These are phyloP conservation scores for Adelges cooleyi DNA, from an alignment of 1,140 invertebrate species.

Conservation along the genomic window DNA sequence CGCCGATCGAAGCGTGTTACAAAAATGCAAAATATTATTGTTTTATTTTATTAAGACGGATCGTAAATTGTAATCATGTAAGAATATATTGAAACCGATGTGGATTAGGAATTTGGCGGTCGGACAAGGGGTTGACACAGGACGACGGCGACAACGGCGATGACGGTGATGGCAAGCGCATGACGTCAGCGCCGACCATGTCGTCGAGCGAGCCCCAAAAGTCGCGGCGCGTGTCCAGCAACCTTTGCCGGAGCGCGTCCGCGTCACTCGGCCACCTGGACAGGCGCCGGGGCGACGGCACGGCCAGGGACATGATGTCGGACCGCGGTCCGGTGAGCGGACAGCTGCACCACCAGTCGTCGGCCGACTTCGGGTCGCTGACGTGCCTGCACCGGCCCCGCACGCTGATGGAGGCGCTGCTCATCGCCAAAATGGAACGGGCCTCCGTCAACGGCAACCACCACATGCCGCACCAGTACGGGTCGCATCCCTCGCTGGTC, in stretches of 20 bases:
- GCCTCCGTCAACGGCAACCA: slow-evolving; percentile 33
- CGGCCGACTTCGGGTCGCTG: slow-evolving; percentile 28
- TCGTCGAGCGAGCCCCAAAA: slow-evolving; percentile 2
- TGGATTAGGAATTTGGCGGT: no score
- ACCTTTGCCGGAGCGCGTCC: slow-evolving; percentile 20
- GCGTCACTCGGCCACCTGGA: slow-evolving; percentile 11
- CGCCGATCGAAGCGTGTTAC: no score
- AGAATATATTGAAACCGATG: no score
- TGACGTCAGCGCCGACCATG: background rate
- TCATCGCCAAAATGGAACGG: slow-evolving; percentile 62
- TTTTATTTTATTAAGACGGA: no score
- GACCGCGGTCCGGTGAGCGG: background rate
- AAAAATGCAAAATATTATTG: no score
- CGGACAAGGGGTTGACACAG: no score
- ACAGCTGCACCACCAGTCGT: background rate
- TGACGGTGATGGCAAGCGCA: background rate
- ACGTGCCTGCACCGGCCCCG: slow-evolving; percentile 45
- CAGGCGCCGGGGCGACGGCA: slow-evolving; percentile 32
- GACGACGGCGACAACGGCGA: background rate
- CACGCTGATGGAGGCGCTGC: slow-evolving; percentile 60
- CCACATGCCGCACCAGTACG: slow-evolving; percentile 30
- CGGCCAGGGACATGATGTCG: background rate
- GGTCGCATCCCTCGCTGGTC: slow-evolving; percentile 42
- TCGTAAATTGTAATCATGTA: no score
- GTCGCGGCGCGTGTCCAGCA: background rate